phyloP scores from a whole-genome alignment of 2,797 vertebrate species.

The Chelonia mydas region DNA sequence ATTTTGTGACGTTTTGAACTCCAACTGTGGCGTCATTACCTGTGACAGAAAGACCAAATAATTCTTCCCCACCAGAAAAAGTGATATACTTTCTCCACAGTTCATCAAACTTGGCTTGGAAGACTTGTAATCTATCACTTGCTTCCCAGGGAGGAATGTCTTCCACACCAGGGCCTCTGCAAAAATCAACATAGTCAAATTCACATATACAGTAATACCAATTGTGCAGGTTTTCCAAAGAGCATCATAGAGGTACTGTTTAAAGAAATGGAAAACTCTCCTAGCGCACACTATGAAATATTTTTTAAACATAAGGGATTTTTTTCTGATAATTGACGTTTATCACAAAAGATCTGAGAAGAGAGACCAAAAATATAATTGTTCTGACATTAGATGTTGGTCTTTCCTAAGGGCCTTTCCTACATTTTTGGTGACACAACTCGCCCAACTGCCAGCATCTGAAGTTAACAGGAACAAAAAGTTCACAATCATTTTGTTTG shows the following conservation, averaged over 20 bases:
- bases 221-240: not conserved
- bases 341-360: not conserved
- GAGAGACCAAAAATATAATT: not conserved
- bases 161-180: conserved; percentile 82
- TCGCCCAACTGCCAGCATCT: not conserved
- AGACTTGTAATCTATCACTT: conserved; percentile 85
- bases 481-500: not conserved
- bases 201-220: not conserved
- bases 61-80: conserved; percentile 85
- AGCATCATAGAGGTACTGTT: not conserved
- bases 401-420: not conserved
- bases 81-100: conserved; percentile 86
- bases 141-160: conserved; percentile 84
- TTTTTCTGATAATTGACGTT: not conserved
- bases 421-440: not conserved
- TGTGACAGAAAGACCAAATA: conserved; percentile 86
- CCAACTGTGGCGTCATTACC: conserved; percentile 68
- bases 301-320: not conserved
- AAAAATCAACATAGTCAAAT: not conserved
- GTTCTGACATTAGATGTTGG: not conserved
- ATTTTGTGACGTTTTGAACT: not conserved
- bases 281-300: not conserved
- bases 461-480: not conserved
- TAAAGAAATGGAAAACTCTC: not conserved
- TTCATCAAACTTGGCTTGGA: conserved; percentile 87